These are phyloP conservation scores for Andrena trimmerana DNA, from an alignment of 2,888 invertebrate species.

Conservation along the genomic window DNA sequence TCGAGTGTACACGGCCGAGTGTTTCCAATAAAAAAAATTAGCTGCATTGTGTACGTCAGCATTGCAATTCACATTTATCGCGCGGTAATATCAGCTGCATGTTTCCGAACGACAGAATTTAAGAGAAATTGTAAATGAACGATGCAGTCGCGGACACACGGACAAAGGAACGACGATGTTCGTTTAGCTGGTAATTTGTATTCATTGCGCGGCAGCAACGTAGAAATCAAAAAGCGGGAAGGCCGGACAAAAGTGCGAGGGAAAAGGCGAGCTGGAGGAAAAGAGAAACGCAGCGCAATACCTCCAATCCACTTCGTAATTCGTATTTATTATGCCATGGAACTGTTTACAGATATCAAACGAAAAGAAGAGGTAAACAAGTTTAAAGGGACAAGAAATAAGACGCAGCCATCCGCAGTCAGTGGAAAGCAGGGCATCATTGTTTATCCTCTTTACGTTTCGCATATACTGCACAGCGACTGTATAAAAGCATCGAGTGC, in stretches of 20 bases:
- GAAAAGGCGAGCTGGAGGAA: not conserved
- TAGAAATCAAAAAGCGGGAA: not conserved
- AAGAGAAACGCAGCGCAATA: not conserved
- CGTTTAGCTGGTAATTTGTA: not conserved
- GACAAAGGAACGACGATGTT: not conserved
- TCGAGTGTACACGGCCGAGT: not conserved
- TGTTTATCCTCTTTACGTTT: not conserved
- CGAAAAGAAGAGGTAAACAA: constrained; percentile 4
- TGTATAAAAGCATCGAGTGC: not conserved
- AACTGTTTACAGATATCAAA: not conserved
- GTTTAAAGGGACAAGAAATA: not conserved
- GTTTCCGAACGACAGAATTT: not conserved
- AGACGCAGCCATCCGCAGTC: not conserved
- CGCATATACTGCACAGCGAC: not conserved
- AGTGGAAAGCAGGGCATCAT: not conserved
- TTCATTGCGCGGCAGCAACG: not conserved
- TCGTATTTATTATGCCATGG: not conserved
- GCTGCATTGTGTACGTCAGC: not conserved
- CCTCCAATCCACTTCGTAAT: not conserved
- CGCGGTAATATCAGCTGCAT: not conserved
- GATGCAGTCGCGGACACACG: not conserved
- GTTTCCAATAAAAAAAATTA: not conserved
- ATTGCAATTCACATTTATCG: constrained; percentile 1
- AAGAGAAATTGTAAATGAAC: not conserved
- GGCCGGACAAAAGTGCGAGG: not conserved